Percentiles rank a stretch among this genome's conserved stretches.
phyloP scores from a whole-genome alignment of 2,113 vertebrate species.

The Cololabis saira region DNA sequence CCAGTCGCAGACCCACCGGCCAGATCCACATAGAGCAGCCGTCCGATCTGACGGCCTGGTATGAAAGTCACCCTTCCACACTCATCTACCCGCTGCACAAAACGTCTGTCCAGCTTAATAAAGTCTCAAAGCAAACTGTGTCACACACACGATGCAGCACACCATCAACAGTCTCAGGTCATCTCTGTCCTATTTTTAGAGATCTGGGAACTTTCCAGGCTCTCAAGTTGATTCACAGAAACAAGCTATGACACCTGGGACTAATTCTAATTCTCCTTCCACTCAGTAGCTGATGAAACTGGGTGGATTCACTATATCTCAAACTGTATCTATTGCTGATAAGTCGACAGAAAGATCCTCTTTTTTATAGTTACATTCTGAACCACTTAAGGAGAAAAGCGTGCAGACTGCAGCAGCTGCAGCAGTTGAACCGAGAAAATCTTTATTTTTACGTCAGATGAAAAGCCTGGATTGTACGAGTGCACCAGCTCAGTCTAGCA shows the following conservation, averaged over 20 bases:
- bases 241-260: background rate
- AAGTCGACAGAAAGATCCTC: background rate
- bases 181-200: conserved; percentile 5
- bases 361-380: too few species aligned
- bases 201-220: conserved; percentile 9
- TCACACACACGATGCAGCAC: conserved; percentile 12
- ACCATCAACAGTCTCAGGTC: background rate
- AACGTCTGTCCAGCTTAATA: background rate
- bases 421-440: background rate
- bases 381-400: too few species aligned
- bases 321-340: conserved; percentile 6
- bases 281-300: conserved; percentile 19
- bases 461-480: background rate
- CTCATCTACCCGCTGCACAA: background rate
- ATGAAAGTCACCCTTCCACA: conserved; percentile 66
- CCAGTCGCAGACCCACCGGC: conserved; percentile 82
- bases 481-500: background rate
- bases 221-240: background rate
- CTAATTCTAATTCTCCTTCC: conserved; percentile 2
- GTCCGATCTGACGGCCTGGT: conserved; percentile 91
- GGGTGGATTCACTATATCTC: background rate
- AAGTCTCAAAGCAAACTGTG: background rate
- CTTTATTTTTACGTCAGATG: background rate
- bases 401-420: background rate
- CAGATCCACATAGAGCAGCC: conserved; percentile 83